These are phyloP conservation scores for Tolypeutes matacus DNA, from an alignment of 2,797 vertebrate species.

Conservation along the genomic window DNA sequence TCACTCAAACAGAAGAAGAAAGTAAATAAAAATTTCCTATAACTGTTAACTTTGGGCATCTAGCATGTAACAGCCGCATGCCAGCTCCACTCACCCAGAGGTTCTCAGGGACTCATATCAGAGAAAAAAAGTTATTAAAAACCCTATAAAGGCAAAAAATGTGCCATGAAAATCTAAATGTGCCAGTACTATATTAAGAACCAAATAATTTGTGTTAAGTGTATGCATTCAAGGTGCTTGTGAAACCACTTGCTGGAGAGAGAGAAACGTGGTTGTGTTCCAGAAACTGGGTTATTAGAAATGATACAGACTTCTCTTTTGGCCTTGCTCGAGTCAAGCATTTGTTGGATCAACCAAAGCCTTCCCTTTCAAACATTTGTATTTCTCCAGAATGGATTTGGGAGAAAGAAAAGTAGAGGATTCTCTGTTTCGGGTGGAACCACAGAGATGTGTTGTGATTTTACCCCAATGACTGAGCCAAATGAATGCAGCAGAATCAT, in stretches of 20 bases:
- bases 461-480: neutral
- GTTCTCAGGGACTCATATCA: slow-evolving; percentile 41
- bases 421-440: neutral
- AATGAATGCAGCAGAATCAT: neutral
- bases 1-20: slow-evolving; percentile 66
- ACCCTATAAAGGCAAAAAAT: slow-evolving; percentile 68
- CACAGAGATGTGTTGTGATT: neutral
- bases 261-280: neutral
- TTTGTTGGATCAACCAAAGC: slow-evolving; percentile 17
- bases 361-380: neutral
- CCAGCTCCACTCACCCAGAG: slow-evolving; percentile 30
- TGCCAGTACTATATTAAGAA: slow-evolving; percentile 74
- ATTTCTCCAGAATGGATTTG: neutral
- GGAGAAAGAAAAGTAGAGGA: neutral
- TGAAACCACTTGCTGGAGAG: slow-evolving; percentile 58
- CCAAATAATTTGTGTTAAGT: slow-evolving; percentile 60
- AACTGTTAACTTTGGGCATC: slow-evolving; percentile 73
- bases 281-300: slow-evolving; percentile 45
- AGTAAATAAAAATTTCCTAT: slow-evolving; percentile 73
- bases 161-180: slow-evolving; percentile 65
- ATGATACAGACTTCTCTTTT: neutral
- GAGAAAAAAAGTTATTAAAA: slow-evolving; percentile 74
- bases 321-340: neutral
- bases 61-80: neutral
- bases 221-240: slow-evolving; percentile 39